Base-by-base conservation (phyloP, 1,140 invertebrate species). In the Lycorma delicatula region DNA sequence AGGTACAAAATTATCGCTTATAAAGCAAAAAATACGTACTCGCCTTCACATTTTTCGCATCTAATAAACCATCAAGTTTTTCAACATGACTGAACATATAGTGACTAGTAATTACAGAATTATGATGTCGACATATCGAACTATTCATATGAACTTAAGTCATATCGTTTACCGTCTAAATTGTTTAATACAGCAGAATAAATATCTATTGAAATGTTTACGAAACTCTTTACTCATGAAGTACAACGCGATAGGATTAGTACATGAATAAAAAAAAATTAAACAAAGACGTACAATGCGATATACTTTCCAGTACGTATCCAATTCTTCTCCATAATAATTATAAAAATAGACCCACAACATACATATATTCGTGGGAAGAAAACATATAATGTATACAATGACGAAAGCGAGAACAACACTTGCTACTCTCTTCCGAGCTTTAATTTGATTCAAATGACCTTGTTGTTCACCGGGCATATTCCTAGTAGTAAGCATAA, bases 391-490 rank as follows among this genome's bases (percentile, higher is more conserved):
- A 66, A 91, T 85, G 72, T 96, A 96, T 44, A 96, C 82, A 27
- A 93, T 78, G 16, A 95, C 88, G 70, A 96, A 93, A 25, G 87
- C 83, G 18, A 96, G 78, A 9, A 96, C 91, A 79, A 93, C 90
- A 67, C 89, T 87, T 2, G 91, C 91, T 0, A 96, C 89, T 71
- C 93, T 77, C 63, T 77, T 75, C 20, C 79, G 63, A 0, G 78
- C 77, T 38, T 75, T 72, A 23, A 78, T 74, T 61, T 79, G 71
- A 4, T 29, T 34, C 3, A 60, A 82, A 68, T 87, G 85, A 1
- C 79, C 75, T 53, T 82, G 82, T 84, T 81, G 36, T 60, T 86
- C 82, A 41, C 85, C 85, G 1, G 87, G 87, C 81, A 91, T 85
- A 55, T 89, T 85, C 48, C 78, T 80, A 0, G 90, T 87, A 61